Evolutionary conservation across 1,140 invertebrate genomes (phyloP), one percentile per base, ranked within the genome.

Genomic region (Belonocnema kinseyi): DNA sequence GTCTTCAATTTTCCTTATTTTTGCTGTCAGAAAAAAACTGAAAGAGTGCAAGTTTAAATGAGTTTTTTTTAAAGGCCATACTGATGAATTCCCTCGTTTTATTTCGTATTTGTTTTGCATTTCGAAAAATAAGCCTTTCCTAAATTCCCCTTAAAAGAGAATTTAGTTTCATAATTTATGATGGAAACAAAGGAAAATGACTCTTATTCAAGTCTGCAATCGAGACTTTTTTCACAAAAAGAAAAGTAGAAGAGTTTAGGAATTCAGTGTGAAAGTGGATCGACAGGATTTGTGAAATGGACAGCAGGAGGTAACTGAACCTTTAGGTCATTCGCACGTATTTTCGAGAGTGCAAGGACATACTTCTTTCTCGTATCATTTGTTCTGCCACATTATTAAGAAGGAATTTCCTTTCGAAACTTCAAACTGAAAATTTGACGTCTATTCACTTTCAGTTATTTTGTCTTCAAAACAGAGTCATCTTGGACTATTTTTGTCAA

Each of bases 241-340:
- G 58, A 66, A 66, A 66, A 66, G 58, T 66, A 66, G 58, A 40
- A 40, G 58, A 66, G 58, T 66, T 66, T 40, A 66, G 58, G 58
- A 66, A 66, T 66, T 66, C 26, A 66, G 58, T 3, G 58, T 66
- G 58, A 66, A 66, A 66, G 58, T 66, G 58, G 58, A 66, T 66
- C 21, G 58, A 61, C 58, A 66, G 26, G 58, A 66, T 66, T 66
- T 66, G 58, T 66, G 58, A 66, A 66, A 66, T 66, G 58, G 26
- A 66, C 58, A 66, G 58, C 33, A 66, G 26, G 58, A 66, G 58
- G 58, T 66, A 66, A 66, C 58, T 66, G 58, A 66, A 66, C 58
- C 33, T 66, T 66, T 66, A 66, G 58, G 58, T 66, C 58, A 66
- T 66, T 66, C 58, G 58, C 58, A 66, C 21, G 58, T 66, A 33